Percentiles rank a stretch among this genome's conserved stretches.
phyloP scores from a whole-genome alignment of 2,113 vertebrate species.

The Chloropsis hardwickii region DNA sequence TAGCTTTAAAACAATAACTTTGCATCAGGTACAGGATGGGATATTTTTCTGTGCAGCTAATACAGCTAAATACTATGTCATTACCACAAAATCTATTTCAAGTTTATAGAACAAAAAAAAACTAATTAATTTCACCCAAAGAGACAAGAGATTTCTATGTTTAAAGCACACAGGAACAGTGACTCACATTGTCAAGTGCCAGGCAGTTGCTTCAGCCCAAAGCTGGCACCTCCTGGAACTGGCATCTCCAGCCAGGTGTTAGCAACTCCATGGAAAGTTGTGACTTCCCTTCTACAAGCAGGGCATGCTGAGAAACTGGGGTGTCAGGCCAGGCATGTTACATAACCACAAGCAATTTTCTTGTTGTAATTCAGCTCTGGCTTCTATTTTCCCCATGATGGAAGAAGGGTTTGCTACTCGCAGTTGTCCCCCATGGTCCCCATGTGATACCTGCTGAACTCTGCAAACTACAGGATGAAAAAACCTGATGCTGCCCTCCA shows the following conservation, averaged over 20 bases:
- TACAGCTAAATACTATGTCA: background rate
- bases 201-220: background rate
- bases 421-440: background rate
- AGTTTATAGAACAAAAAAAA: background rate
- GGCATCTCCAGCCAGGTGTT: background rate
- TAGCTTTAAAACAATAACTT: background rate
- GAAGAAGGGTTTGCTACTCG: background rate
- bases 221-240: background rate
- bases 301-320: fast-evolving
- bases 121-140: background rate
- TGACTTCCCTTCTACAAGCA: background rate
- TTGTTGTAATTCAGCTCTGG: background rate
- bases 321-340: background rate
- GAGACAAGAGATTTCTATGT: background rate
- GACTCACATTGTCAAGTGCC: background rate
- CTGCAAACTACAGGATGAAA: background rate
- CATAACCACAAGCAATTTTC: background rate
- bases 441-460: background rate
- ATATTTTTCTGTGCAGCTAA: background rate
- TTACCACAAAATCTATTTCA: background rate
- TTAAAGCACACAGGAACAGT: background rate
- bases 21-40: background rate
- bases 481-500: background rate
- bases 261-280: background rate
- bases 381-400: background rate